Conservation (phyloP, 2,888 invertebrate species). For the Apotomis capreana region DNA sequence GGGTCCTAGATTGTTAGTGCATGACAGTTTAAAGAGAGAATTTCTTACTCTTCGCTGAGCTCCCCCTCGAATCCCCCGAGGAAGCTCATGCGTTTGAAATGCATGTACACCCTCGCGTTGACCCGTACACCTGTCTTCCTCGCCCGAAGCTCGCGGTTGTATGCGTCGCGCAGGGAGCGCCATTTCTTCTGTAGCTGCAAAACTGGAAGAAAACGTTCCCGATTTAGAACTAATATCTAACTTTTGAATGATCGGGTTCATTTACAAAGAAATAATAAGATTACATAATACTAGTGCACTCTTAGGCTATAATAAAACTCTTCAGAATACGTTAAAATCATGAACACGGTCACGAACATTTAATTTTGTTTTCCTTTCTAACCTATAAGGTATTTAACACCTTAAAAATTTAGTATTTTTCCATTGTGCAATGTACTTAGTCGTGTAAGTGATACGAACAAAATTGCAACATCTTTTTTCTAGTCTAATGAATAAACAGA, state of each 20-base stretch:
- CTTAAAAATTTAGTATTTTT: background rate
- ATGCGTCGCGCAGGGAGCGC: slow-evolving; percentile 76
- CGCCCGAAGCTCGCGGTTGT: slow-evolving; percentile 70
- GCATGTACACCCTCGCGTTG: slow-evolving; percentile 68
- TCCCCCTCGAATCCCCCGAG: slow-evolving; percentile 71
- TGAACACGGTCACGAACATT: background rate
- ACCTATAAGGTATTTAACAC: background rate
- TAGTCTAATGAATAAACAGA: background rate
- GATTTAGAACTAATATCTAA: background rate
- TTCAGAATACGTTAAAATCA: background rate
- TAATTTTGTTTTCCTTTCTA: background rate
- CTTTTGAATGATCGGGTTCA: background rate
- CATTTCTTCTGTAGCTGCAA: slow-evolving; percentile 75
- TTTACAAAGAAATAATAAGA: background rate
- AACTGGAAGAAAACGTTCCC: slow-evolving; percentile 53
- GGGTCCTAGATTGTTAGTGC: too few species aligned
- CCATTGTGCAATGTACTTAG: background rate
- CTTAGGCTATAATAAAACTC: background rate
- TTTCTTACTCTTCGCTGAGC: slow-evolving; percentile 66
- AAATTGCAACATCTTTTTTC: background rate
- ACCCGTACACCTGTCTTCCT: slow-evolving; percentile 59
- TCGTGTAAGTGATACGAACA: background rate
- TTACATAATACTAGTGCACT: too few species aligned
- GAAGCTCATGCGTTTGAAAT: slow-evolving; percentile 74
- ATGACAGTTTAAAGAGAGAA: background rate